Base-by-base conservation (phyloP, 2,797 vertebrate species). In the Glossophaga mutica region DNA sequence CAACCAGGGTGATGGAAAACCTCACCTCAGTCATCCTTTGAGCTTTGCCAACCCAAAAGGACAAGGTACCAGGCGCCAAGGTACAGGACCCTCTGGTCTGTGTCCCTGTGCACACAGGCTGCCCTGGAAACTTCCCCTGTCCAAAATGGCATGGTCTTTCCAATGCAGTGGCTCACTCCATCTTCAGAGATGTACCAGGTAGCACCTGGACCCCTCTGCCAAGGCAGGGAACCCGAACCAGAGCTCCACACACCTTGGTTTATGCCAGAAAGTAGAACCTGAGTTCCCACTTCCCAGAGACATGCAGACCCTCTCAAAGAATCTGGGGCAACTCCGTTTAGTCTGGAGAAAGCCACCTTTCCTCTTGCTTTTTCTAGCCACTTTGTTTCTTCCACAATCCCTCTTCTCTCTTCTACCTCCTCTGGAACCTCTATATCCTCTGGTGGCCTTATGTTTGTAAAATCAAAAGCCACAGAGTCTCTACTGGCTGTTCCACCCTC, bases 31-130 rank as follows among this genome's bases (percentile, higher is more conserved):
- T 81, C 37, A 16, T 32, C 46, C 59, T 59, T 81, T 21, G 29
- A 83, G 34, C 22, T 84, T 94, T 92, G 4, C 24, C 22, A 96
- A 42, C 48, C 21, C 44, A 78, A 79, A 57, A 39, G 24, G 18
- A 32, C 18, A 21, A 44, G 5, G 21, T n/a, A 68, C 4, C 22
- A 70, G 18, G 37, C 32, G 8, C 11, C 65, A 70, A 46, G 48
- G 34, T 42, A 29, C 11, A 2, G 52, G 68, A 29, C 18, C 26
- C 76, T 46, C 70, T 59, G 42, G 37, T 52, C 42, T 62, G 6
- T 22, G 32, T 55, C 32, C 39, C n/a, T 57, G 21, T 5, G 10
- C 29, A 83, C 15, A 62, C 18, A 78, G n/a, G 1, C 6, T 84
- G 55, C 21, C 15, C 29, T 4, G 0, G 22, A 21, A 32, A 37